A percentile compares a stretch with the other conserved stretches of the same genome.
These are phyloP conservation scores for Egretta garzetta DNA, from an alignment of 2,113 vertebrate species.

Conservation along the genomic window DNA sequence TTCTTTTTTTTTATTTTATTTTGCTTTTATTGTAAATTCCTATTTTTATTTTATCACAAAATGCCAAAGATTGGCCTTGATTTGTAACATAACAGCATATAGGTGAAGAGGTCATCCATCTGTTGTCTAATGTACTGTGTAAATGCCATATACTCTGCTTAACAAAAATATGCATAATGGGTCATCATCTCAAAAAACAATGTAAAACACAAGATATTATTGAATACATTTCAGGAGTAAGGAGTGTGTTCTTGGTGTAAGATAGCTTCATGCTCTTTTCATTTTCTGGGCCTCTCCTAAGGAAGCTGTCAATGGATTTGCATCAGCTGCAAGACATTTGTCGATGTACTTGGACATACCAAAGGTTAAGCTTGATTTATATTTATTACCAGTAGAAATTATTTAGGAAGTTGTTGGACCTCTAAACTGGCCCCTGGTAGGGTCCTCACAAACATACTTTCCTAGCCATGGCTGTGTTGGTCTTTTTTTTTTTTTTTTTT, in stretches of 20 bases:
- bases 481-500: background rate
- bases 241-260: background rate
- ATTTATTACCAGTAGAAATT: background rate
- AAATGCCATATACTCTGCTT: background rate
- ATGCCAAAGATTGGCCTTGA: background rate
- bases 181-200: background rate
- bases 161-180: background rate
- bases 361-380: background rate
- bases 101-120: background rate
- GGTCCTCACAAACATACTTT: background rate
- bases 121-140: background rate
- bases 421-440: background rate
- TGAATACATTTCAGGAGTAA: no score
- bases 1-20: background rate
- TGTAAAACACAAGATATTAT: background rate
- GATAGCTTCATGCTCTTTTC: background rate
- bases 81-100: background rate
- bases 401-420: background rate
- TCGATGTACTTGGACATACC: background rate
- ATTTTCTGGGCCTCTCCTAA: background rate
- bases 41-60: background rate
- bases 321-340: background rate
- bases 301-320: background rate
- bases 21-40: background rate
- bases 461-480: background rate